Evolutionary conservation across 2,888 invertebrate species (phyloP), one percentile per base, ranked within the genome.

Genomic region (Lithophane socia): DNA sequence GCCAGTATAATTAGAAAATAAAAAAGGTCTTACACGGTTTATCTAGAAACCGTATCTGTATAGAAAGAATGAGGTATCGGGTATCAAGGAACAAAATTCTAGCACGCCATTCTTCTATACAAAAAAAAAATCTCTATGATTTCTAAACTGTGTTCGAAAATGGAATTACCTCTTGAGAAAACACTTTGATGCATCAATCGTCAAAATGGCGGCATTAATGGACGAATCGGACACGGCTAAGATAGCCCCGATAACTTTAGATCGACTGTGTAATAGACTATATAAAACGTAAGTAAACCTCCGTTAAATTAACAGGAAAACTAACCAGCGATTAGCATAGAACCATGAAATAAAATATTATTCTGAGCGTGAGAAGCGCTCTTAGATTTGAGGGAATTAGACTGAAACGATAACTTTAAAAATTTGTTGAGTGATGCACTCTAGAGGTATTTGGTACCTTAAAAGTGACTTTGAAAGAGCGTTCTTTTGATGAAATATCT

Each of bases 1-100:
- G 12, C 77, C 80, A 69, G 29, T 44, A 54, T 84, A 86, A 86
- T 84, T 86, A 77, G 65, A 85, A 76, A 86, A 78, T 74, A 84
- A 83, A 79, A 85, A 86, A 83, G 60, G 75, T 72, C 68, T 83
- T 71, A 60, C 74, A 80, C 74, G 44, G n/a, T 56, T 74, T 73
- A 85, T 85, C 78, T 82, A 78, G 72, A 84, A 58, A 81, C 24
- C 42, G 73, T 56, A 58, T 75, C 82, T 74, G 21, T 74, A 58
- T 61, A 49, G 42, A 75, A 58, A 69, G 9, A 73, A 76, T 66
- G 4, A 80, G 54, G 69, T 37, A 47, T 61, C 58, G 10, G 37
- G 10, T 10, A 56, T 7, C 10, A n/a, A 71, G 52, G 8, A 71
- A 63, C 29, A 47, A 16, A 74, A 82, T 66, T 72, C 47, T 71